Conservation (phyloP, 37 sponge, comb jelly and placozoan genomes). For the Oscarella lobularis region DNA sequence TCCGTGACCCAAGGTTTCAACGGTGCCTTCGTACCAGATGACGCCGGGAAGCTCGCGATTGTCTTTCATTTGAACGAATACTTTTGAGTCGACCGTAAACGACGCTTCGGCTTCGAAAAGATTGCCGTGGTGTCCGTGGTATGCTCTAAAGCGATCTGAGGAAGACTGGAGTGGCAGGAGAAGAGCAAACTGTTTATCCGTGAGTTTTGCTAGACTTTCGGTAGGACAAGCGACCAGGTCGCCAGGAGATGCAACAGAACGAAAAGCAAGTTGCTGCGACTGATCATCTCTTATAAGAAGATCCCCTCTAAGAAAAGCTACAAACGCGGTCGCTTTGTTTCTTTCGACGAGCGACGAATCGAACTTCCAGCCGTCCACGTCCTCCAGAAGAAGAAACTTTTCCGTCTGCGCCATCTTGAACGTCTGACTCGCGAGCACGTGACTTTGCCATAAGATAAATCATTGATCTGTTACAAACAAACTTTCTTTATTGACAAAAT, state of each 20-base stretch:
- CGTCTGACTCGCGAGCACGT: too few relatives aligned
- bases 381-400: too few relatives aligned
- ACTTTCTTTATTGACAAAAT: too few relatives aligned
- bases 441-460: too few relatives aligned
- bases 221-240: background rate
- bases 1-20: slow-evolving; percentile 7
- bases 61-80: background rate
- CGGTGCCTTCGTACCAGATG: background rate
- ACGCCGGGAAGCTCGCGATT: background rate
- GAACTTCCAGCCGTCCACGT: too few relatives aligned
- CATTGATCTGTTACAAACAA: too few relatives aligned
- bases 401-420: too few relatives aligned
- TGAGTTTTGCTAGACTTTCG: background rate
- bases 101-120: background rate
- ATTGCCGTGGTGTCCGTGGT: background rate
- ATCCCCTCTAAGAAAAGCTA: background rate
- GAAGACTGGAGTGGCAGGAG: background rate
- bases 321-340: background rate
- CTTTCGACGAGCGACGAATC: too few relatives aligned
- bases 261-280: background rate
- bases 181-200: background rate
- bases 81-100: background rate
- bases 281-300: background rate
- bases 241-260: background rate
- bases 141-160: background rate